A percentile compares a stretch with the other conserved stretches of the same genome.
Conservation (phyloP, 2,888 invertebrate genomes). For the Metellina segmentata region DNA sequence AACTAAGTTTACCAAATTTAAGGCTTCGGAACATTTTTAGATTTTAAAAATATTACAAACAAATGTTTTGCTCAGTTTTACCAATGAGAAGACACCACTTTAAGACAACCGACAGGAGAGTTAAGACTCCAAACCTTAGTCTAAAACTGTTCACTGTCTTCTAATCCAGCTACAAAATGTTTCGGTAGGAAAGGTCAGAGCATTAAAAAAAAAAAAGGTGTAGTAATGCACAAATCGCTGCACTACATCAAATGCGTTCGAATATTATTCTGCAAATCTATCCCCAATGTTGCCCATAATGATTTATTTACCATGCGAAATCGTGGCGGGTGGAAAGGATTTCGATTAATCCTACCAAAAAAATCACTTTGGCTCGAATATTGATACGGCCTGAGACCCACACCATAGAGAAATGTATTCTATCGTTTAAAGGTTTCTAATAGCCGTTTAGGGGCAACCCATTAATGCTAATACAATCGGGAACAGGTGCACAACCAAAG, state of each 20-base stretch:
- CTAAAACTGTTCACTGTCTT: too few relatives aligned
- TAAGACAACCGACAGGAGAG: too few relatives aligned
- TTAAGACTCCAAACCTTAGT: too few relatives aligned
- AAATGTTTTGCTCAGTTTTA: too few relatives aligned
- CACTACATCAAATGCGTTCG: slow-evolving; percentile 44
- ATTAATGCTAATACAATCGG: slow-evolving; percentile 68
- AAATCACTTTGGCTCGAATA: slow-evolving; percentile 14
- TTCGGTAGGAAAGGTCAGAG: neutral
- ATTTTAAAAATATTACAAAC: too few relatives aligned
- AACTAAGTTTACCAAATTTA: too few relatives aligned
- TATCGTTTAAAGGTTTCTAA: slow-evolving; percentile 49
- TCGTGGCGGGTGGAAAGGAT: neutral
- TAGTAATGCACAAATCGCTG: slow-evolving; percentile 25
- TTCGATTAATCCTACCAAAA: slow-evolving; percentile 31
- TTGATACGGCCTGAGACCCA: neutral
- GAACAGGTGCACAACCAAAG: slow-evolving; percentile 47
- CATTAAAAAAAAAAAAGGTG: slow-evolving; percentile 7
- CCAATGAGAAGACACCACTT: too few relatives aligned
- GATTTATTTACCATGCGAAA: slow-evolving; percentile 49
- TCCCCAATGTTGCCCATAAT: slow-evolving; percentile 17
- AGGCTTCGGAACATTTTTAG: too few relatives aligned
- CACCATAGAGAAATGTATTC: slow-evolving; percentile 36
- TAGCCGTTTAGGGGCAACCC: slow-evolving; percentile 50
- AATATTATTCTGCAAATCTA: slow-evolving; percentile 47
- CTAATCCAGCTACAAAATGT: neutral